Percentiles rank a stretch among this genome's conserved stretches.
Evolutionary conservation across 2,797 vertebrate species (phyloP).

Genomic region (Channallabes apus): DNA sequence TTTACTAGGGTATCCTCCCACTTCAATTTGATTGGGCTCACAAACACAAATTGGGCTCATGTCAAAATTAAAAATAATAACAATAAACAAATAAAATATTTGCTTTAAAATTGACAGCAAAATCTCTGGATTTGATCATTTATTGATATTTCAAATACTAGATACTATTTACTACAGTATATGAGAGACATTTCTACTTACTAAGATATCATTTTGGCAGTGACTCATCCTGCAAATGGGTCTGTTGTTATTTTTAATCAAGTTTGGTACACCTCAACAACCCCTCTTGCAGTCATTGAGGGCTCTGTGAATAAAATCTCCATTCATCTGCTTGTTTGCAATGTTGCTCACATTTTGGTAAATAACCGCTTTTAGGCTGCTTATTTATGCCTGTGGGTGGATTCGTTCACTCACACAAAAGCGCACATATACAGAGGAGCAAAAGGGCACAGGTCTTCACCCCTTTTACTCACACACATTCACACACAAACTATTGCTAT

Average conservation of each 20-base stretch:
- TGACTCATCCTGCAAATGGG: background rate
- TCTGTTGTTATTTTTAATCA: constrained; percentile 6
- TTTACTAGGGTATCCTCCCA: too few relatives aligned
- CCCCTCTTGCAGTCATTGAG: background rate
- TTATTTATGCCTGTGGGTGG: constrained; percentile 18
- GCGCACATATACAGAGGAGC: background rate
- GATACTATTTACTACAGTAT: background rate
- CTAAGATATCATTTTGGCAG: background rate
- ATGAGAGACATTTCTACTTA: background rate
- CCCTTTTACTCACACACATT: constrained; percentile 10
- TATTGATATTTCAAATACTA: background rate
- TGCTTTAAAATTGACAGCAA: background rate
- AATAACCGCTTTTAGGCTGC: background rate
- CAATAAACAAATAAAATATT: background rate
- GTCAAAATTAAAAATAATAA: too few relatives aligned
- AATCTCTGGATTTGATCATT: background rate
- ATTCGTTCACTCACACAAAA: constrained; percentile 3
- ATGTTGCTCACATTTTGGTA: background rate
- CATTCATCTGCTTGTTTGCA: constrained; percentile 1
- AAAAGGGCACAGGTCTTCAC: constrained; percentile 9
- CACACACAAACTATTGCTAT: background rate
- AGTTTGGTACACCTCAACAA: background rate
- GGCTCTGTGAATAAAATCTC: background rate
- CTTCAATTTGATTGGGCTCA: too few relatives aligned
- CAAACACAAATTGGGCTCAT: too few relatives aligned